phyloP scores from a whole-genome alignment of 2,888 invertebrate species.

The Lumbricus terrestris region DNA sequence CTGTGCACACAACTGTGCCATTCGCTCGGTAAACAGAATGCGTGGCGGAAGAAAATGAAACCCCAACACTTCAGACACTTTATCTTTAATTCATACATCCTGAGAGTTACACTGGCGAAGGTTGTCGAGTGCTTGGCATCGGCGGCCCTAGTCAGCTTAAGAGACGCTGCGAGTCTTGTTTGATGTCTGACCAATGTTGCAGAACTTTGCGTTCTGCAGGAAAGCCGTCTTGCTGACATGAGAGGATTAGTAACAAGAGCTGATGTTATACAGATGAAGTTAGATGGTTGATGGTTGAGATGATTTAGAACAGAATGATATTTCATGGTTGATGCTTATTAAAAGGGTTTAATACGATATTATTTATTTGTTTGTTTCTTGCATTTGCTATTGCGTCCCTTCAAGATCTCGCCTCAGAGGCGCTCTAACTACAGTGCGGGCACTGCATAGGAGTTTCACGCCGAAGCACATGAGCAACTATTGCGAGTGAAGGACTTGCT shows the following conservation, averaged over 20 bases:
- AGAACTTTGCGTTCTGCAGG: not conserved
- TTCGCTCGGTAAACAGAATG: too few relatives aligned
- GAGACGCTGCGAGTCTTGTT: not conserved
- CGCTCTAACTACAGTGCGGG: too few relatives aligned
- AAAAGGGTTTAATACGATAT: too few relatives aligned
- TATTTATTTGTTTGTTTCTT: too few relatives aligned
- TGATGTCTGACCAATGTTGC: not conserved
- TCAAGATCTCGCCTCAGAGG: too few relatives aligned
- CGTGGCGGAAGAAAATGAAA: not conserved
- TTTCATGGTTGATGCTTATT: too few relatives aligned
- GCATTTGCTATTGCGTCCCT: too few relatives aligned
- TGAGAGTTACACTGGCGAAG: not conserved
- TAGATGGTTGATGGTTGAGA: constrained; percentile 3
- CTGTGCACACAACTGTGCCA: not conserved
- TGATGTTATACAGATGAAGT: not conserved
- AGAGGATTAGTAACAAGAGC: not conserved
- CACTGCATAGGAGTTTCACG: too few relatives aligned
- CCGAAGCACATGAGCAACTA: too few relatives aligned
- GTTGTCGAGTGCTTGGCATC: not conserved
- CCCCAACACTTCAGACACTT: not conserved
- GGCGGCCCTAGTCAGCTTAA: not conserved
- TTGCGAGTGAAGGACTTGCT: too few relatives aligned
- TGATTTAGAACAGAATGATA: not conserved
- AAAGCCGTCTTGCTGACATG: not conserved
- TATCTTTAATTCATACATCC: not conserved